Base-by-base conservation (phyloP, 2,797 vertebrate genomes). In the Australoheros facetus region DNA sequence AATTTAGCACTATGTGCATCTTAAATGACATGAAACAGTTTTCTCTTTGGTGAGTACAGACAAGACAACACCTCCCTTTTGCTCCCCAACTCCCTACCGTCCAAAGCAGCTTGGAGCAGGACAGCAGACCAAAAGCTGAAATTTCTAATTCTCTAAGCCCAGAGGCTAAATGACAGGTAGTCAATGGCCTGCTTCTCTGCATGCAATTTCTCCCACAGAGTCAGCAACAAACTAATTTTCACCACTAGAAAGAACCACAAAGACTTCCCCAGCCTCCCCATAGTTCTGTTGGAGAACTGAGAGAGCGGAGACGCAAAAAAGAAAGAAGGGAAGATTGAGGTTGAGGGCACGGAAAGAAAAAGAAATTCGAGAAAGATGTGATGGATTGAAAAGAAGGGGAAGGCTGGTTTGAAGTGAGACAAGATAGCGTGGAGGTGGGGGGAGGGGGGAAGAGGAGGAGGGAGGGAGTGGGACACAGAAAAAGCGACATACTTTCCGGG, bases 401-500 rank as follows among this genome's bases (percentile, higher is more conserved):
- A 66, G 84, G 77, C 54, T 55, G 54, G 71, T 90, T 88, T 81
- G 80, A 89, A 92, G 89, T 83, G 84, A 90, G 90, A 91, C 74
- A 45, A 88, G 87, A 90, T 85, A 88, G 79, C 75, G 69, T 70
- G 58, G 53, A 39, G 51, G 71, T 28, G 54, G 71, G 71, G 23
- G 45, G 71, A 23, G 8, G 8, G 48, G 23, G 32, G 30, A 7
- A 34, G 48, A 28, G 10, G 32, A 32, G 34, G 10, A 14, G 9
- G 45, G 21, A 13, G 4, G n/a, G 32, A 34, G 39, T 32, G 80
- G 51, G 48, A 53, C 75, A 75, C 72, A 60, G 81, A 83, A 88
- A 91, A 90, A 91, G 89, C 85, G 77, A 93, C 92, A 92, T 92
- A 94, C 92, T 93, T 94, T 92, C 88, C 82, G 54, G 83, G 87